Evolutionary conservation across 2,113 vertebrate species (phyloP).

Genomic region (Gadus chalcogrammus): DNA sequence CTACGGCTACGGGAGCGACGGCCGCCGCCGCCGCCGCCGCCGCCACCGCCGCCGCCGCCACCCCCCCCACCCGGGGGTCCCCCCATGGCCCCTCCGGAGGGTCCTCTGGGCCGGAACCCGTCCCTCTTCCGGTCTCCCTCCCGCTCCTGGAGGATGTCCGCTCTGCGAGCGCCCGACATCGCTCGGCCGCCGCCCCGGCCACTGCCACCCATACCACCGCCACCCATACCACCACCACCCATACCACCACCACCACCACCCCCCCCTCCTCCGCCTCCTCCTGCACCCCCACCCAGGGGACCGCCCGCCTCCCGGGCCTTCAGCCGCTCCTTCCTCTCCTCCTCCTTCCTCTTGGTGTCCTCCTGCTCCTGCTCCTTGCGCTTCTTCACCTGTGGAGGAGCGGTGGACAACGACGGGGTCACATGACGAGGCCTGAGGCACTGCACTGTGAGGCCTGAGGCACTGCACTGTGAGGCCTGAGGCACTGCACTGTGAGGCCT

Average conservation of each 20-base stretch:
- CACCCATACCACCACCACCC: rapidly evolving
- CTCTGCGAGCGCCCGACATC: conserved; percentile 35
- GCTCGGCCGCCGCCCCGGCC: conserved; percentile 39
- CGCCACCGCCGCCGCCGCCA: conserved; percentile 25
- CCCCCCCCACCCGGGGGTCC: conserved; percentile 32
- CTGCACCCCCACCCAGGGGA: conserved; percentile 33
- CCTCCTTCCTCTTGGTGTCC: conserved; percentile 78
- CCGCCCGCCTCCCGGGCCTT: conserved; percentile 61
- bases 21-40: too few species aligned
- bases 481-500: too few species aligned
- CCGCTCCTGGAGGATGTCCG: conserved; percentile 28
- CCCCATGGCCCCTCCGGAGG: not conserved
- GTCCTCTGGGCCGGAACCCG: conserved; percentile 45
- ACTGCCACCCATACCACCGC: conserved; percentile 18
- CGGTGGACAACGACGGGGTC: not conserved
- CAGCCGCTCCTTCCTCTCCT: conserved; percentile 67
- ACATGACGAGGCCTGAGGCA: conserved; percentile 32
- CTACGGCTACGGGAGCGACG: conserved; percentile 79
- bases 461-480: too few species aligned
- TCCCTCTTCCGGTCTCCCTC: conserved; percentile 46
- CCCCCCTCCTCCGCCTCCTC: conserved; percentile 52
- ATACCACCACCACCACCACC: conserved; percentile 25
- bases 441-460: too few species aligned
- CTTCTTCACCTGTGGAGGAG: conserved; percentile 60
- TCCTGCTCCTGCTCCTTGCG: conserved; percentile 82